Evolutionary conservation across 2,797 vertebrate genomes (phyloP).

Genomic region (Anguilla megastoma): DNA sequence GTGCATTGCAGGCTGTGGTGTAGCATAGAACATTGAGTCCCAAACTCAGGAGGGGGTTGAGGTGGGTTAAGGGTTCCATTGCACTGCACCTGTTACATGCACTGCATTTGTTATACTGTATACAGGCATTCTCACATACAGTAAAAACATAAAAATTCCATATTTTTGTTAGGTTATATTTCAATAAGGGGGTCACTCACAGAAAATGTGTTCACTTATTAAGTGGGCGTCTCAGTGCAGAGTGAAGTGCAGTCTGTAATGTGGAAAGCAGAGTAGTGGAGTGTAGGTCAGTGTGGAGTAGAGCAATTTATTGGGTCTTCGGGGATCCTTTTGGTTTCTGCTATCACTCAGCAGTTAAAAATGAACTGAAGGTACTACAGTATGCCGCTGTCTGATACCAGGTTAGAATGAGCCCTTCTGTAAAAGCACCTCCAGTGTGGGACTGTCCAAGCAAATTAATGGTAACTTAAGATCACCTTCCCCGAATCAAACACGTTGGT

Average conservation of each 20-base stretch:
- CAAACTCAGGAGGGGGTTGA: not conserved
- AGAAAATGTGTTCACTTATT: not conserved
- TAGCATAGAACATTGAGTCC: not conserved
- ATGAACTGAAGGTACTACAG: too few species aligned
- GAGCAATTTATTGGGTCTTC: not conserved
- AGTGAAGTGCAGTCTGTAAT: not conserved
- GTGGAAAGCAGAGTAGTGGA: not conserved
- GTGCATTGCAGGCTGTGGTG: not conserved
- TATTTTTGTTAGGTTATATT: not conserved
- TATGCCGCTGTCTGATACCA: not conserved
- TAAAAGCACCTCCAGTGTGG: not conserved
- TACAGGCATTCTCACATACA: not conserved
- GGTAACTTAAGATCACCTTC: not conserved
- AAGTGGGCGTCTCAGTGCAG: not conserved
- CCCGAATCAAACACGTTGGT: not conserved
- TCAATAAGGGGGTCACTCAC: not conserved
- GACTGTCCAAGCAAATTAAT: not conserved
- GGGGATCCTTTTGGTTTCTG: not conserved
- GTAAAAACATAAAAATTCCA: not conserved
- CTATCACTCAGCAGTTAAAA: not conserved
- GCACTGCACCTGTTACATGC: not conserved
- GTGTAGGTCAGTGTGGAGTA: not conserved
- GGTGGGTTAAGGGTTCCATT: not conserved
- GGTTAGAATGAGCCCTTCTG: not conserved
- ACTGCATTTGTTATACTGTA: not conserved